A percentile compares a stretch with the other conserved stretches of the same genome.
These are phyloP conservation scores for Gnathonemus longibarbis DNA, from an alignment of 2,113 vertebrate genomes.

Conservation along the genomic window DNA sequence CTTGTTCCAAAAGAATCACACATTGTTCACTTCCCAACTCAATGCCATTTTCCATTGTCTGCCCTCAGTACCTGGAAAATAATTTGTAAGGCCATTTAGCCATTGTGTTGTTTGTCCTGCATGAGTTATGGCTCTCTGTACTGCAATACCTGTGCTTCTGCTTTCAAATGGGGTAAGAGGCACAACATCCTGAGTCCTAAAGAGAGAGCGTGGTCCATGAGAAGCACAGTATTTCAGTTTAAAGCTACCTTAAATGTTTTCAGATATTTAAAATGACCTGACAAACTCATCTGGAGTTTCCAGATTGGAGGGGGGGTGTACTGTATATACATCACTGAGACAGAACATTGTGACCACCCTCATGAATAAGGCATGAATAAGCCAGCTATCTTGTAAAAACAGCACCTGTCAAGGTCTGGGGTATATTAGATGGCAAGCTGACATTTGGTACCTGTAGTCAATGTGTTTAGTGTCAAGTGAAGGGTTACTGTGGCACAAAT, in stretches of 20 bases:
- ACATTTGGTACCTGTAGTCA: not conserved
- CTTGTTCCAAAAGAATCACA: not conserved
- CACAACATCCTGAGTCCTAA: not conserved
- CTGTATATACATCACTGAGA: not conserved
- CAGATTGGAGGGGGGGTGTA: not conserved
- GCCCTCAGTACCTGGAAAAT: not conserved
- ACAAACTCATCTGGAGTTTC: not conserved
- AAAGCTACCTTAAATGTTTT: not conserved
- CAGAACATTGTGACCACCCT: not conserved
- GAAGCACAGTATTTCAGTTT: not conserved
- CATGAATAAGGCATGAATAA: not conserved
- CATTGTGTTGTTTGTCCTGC: not conserved
- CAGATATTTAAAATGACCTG: no score
- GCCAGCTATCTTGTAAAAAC: not conserved
- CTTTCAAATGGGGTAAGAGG: not conserved
- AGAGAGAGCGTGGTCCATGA: no score
- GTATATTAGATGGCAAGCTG: not conserved
- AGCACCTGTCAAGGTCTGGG: not conserved
- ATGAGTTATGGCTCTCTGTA: not conserved
- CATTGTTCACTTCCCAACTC: not conserved
- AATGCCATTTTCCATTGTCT: not conserved
- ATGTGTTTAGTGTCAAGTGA: not conserved
- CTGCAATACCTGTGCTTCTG: not conserved
- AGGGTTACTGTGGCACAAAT: not conserved
- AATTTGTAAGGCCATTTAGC: not conserved